Evolutionary conservation across 2,888 invertebrate species (phyloP), one percentile per base, ranked within the genome.

Genomic region (Tenthredo amoena): DNA sequence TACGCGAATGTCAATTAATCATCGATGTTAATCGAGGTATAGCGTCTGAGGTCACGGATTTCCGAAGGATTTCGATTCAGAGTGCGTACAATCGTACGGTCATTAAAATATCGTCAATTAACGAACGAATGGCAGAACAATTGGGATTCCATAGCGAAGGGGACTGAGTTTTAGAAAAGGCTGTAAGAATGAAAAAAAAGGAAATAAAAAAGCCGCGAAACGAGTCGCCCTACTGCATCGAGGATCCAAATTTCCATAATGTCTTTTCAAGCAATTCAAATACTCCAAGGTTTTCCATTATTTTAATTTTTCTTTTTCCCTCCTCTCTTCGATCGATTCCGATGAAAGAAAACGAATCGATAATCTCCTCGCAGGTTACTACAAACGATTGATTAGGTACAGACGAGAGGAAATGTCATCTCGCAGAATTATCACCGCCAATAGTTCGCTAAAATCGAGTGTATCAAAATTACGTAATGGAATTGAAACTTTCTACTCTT

Each of bases 251-350:
- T 81, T 62, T 62, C 81, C 81, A 81, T 81, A 81, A 81, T 81
- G 81, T 81, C 58, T 62, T 62, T 81, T 62, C 81, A 62, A 77
- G 62, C 79, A 62, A 62, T 62, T 81, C 79, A 40, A 81, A 79
- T 34, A 37, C 62, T 31, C 15, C n/a, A 40, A 9, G 12, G n/a
- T 9, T 81, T 50, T 26, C 55, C 6, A 18, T 55, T n/a, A 55
- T 81, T 81, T 62, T 31, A 10, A n/a, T 79, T 79, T 21, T 40
- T 21, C 26, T n/a, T 40, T 5, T 62, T 18, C 3, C 9, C 7
- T n/a, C 26, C 37, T 21, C 21, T 58, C 37, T 58, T 21, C 37
- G 10, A 6, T 68, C 68, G 18, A 10, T 68, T 68, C 18, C 37
- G 15, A 15, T 2, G 12, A 18, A n/a, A 18, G n/a, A 71, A 18